Conservation (phyloP, 2,888 invertebrate species). For the Drosophila niveifrons region DNA sequence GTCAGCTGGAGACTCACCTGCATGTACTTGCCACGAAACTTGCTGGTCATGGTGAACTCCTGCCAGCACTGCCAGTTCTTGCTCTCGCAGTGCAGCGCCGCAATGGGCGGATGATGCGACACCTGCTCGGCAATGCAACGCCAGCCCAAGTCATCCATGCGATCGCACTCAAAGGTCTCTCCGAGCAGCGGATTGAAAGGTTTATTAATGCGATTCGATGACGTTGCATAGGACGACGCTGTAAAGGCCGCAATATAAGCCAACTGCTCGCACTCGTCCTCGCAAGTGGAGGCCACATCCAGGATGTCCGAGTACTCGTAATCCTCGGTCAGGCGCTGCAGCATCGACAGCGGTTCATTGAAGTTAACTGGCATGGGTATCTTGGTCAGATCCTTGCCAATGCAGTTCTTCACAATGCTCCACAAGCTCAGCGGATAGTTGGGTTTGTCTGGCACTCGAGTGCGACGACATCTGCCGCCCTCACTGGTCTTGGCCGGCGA, state of each 20-base stretch:
- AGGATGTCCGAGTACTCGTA: constrained; percentile 98
- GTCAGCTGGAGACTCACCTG: constrained; percentile 87
- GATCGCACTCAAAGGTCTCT: constrained; percentile 98
- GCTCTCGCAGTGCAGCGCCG: constrained; percentile 97
- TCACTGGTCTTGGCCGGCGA: not conserved
- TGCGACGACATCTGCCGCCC: constrained; percentile 87
- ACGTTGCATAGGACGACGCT: constrained; percentile 96
- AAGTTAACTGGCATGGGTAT: constrained; percentile 99
- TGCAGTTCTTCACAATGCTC: constrained; percentile 99
- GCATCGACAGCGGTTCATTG: constrained; percentile 99
- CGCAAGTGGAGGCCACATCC: constrained; percentile 93
- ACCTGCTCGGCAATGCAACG: constrained; percentile 97
- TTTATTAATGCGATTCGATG: constrained; percentile 94
- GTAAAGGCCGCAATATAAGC: constrained; percentile 98
- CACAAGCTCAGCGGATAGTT: constrained; percentile 98
- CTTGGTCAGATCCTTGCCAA: constrained; percentile 99
- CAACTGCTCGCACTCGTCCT: constrained; percentile 96
- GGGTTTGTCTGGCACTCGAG: constrained; percentile 95
- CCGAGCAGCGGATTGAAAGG: constrained; percentile 99
- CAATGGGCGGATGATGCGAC: constrained; percentile 99
- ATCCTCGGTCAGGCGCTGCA: constrained; percentile 98
- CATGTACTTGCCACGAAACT: constrained; percentile 99
- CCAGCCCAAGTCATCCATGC: constrained; percentile 98
- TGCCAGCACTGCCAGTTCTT: constrained; percentile 97
- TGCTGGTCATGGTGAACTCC: constrained; percentile 99